Percentiles rank a stretch among this genome's conserved stretches.
phyloP scores from a whole-genome alignment of 2,797 vertebrate genomes.

The Tokudaia muenninki region DNA sequence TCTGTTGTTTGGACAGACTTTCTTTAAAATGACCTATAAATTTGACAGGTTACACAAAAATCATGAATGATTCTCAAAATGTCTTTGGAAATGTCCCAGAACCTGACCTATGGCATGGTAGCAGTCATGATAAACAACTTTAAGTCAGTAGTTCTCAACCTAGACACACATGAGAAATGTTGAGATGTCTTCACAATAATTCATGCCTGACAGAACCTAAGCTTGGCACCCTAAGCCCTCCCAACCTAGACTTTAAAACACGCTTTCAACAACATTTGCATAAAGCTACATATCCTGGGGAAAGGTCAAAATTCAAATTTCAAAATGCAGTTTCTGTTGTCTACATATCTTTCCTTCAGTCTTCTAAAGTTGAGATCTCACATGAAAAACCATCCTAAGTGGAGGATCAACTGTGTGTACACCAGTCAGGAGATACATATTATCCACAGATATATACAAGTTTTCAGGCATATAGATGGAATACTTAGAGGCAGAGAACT shows the following conservation, averaged over 20 bases:
- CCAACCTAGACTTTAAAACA: background rate
- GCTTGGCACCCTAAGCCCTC: background rate
- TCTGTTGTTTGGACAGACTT: background rate
- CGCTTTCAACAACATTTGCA: background rate
- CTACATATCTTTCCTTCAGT: background rate
- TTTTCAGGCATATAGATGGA: background rate
- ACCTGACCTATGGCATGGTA: background rate
- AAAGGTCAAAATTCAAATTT: background rate
- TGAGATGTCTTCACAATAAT: background rate
- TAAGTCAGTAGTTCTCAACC: background rate
- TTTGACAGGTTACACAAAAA: background rate
- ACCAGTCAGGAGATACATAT: background rate
- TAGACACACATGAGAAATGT: background rate
- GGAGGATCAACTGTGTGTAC: no score
- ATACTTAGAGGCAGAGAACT: background rate
- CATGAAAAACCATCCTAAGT: background rate
- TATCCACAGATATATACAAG: background rate
- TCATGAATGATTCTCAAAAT: background rate
- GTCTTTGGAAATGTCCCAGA: background rate
- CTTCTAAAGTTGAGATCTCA: background rate
- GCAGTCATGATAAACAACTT: background rate
- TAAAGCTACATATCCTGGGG: background rate
- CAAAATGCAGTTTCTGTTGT: background rate
- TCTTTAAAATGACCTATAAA: background rate
- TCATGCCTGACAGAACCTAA: background rate